These are phyloP conservation scores for Pardosa pseudoannulata DNA, from an alignment of 2,888 invertebrate genomes.

Conservation along the genomic window DNA sequence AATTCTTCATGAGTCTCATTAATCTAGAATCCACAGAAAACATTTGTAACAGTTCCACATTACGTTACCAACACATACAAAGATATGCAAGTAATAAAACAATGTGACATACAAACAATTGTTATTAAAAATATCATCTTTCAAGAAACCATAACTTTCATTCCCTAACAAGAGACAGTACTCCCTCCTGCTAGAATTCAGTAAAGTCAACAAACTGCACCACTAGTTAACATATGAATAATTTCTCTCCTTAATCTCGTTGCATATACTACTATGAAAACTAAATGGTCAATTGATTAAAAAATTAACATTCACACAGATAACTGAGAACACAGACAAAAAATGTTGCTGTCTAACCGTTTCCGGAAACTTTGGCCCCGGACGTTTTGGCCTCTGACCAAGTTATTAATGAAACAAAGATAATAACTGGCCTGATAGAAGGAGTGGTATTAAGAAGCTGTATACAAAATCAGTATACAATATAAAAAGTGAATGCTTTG, in stretches of 20 bases:
- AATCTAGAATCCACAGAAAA: slow-evolving; percentile 67
- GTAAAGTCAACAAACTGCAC: slow-evolving; percentile 68
- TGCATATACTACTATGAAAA: slow-evolving; percentile 54
- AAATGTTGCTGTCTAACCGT: slow-evolving; percentile 35
- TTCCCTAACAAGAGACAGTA: slow-evolving; percentile 45
- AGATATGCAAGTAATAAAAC: slow-evolving; percentile 72
- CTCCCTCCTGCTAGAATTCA: slow-evolving; percentile 51
- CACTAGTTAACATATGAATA: slow-evolving; percentile 67
- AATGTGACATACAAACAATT: slow-evolving; percentile 72
- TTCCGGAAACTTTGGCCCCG: slow-evolving; percentile 69
- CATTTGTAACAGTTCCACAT: slow-evolving; percentile 66
- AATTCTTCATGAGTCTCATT: slow-evolving; percentile 58
- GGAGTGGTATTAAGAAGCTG: not conserved
- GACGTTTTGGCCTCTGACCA: slow-evolving; percentile 53
- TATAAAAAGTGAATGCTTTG: not conserved
- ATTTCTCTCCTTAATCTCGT: slow-evolving; percentile 63
- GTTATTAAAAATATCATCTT: slow-evolving; percentile 72
- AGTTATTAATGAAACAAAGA: slow-evolving; percentile 52
- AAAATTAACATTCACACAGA: slow-evolving; percentile 57
- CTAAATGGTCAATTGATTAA: slow-evolving; percentile 61
- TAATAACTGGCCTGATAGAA: slow-evolving; percentile 29
- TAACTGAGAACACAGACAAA: slow-evolving; percentile 49
- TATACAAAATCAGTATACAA: not conserved
- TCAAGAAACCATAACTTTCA: slow-evolving; percentile 67
- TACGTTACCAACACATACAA: slow-evolving; percentile 67